Conservation (phyloP, 2,888 invertebrate genomes). For the Eilema sororculum region DNA sequence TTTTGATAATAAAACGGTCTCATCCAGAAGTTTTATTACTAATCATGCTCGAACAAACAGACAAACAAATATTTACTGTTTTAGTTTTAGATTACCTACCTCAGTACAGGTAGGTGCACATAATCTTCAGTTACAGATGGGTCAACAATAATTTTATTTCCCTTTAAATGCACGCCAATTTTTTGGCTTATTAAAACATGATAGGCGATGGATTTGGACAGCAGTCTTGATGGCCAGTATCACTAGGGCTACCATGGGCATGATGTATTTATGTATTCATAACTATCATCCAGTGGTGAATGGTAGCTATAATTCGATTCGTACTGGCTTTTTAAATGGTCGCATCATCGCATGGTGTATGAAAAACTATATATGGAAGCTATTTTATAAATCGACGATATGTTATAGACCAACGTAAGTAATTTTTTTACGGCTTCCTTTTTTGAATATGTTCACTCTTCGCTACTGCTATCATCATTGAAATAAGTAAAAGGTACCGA, state of each 20-base stretch:
- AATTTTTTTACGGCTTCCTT: no score
- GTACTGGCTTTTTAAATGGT: no score
- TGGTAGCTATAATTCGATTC: no score
- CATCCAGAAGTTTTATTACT: not conserved
- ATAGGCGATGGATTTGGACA: not conserved
- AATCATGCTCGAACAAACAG: not conserved
- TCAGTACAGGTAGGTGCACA: not conserved
- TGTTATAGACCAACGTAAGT: no score
- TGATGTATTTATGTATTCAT: not conserved
- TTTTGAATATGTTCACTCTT: no score
- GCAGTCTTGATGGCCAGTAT: not conserved
- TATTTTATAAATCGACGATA: no score
- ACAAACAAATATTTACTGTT: not conserved
- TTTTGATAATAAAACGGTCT: not conserved
- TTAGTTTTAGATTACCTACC: no score
- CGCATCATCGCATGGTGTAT: no score
- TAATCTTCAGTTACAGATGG: not conserved
- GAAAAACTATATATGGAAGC: no score
- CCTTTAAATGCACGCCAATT: not conserved
- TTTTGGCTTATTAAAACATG: not conserved
- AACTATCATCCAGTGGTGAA: no score
- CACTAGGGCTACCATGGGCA: not conserved
- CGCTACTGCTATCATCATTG: not conserved
- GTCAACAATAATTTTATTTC: not conserved
- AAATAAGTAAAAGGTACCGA: not conserved